Evolutionary conservation across 64 coral and sea anemone species (phyloP).

Genomic region (Stichodactyla mertensii): DNA sequence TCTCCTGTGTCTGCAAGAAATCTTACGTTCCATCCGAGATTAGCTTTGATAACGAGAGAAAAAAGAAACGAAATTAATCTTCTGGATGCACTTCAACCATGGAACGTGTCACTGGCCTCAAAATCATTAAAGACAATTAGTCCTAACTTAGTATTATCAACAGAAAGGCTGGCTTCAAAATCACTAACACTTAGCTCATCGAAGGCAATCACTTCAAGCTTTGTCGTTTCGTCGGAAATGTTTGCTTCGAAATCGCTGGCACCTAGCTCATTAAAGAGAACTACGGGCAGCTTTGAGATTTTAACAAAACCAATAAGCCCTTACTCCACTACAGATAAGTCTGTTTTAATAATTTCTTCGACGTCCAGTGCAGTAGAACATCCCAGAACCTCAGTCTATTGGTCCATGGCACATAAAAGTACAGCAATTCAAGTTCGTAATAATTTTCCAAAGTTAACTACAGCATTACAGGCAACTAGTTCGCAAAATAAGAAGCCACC

Average conservation of each 20-base stretch:
- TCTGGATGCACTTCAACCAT: slow-evolving; percentile 21
- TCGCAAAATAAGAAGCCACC: not conserved
- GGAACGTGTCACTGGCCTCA: not conserved
- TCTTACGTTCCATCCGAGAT: slow-evolving; percentile 57
- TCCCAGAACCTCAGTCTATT: not conserved
- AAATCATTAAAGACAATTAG: not conserved
- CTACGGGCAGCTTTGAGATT: not conserved
- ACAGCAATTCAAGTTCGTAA: not conserved
- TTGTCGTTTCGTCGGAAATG: not conserved
- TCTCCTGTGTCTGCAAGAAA: slow-evolving; percentile 53
- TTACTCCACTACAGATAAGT: not conserved
- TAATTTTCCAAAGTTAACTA: not conserved
- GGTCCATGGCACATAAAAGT: not conserved
- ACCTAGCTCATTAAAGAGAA: not conserved
- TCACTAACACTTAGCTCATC: not conserved
- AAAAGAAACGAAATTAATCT: slow-evolving; percentile 42
- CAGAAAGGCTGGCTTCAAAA: not conserved
- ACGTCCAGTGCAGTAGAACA: not conserved
- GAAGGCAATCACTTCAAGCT: not conserved
- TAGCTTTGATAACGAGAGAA: slow-evolving; percentile 65
- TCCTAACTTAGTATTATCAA: not conserved
- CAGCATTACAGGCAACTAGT: not conserved
- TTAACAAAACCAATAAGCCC: not conserved
- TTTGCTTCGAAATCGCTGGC: not conserved
- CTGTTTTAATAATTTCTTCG: not conserved